These are phyloP conservation scores for Morpho deidamia DNA, from an alignment of 2,888 invertebrate genomes.

Conservation along the genomic window DNA sequence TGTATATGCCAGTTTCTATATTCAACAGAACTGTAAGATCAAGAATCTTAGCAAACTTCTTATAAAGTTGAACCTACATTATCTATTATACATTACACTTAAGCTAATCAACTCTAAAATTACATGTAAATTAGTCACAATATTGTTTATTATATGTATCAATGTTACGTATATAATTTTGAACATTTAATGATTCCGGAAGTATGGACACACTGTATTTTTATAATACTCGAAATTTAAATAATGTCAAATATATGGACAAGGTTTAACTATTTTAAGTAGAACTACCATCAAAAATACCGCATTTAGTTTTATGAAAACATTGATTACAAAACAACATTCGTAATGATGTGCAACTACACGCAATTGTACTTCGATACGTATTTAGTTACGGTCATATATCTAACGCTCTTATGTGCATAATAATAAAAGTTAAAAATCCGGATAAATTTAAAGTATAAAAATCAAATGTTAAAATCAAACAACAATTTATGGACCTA, in stretches of 20 bases:
- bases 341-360: slow-evolving; percentile 53
- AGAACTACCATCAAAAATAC: slow-evolving; percentile 63
- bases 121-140: slow-evolving; percentile 77
- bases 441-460: slow-evolving; percentile 41
- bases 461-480: slow-evolving; percentile 49
- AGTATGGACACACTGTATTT: slow-evolving; percentile 48
- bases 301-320: slow-evolving; percentile 43
- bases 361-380: slow-evolving; percentile 76
- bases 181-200: slow-evolving; percentile 71
- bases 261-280: slow-evolving; percentile 51
- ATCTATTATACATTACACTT: slow-evolving; percentile 75
- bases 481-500: slow-evolving; percentile 55
- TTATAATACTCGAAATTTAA: slow-evolving; percentile 20
- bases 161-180: slow-evolving; percentile 78
- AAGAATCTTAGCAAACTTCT: slow-evolving; percentile 38
- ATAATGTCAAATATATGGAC: slow-evolving; percentile 52
- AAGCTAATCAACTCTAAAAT: slow-evolving; percentile 70
- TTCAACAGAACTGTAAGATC: slow-evolving; percentile 3
- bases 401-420: slow-evolving; percentile 58
- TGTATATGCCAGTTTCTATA: slow-evolving; percentile 1
- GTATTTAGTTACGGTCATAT: slow-evolving; percentile 72
- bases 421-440: slow-evolving; percentile 51
- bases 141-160: slow-evolving; percentile 77
- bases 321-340: slow-evolving; percentile 38
- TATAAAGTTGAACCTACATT: slow-evolving; percentile 70